Evolutionary conservation across 2,888 invertebrate species (phyloP), one percentile per base, ranked within the genome.

Genomic region (Miltochrista miniata): DNA sequence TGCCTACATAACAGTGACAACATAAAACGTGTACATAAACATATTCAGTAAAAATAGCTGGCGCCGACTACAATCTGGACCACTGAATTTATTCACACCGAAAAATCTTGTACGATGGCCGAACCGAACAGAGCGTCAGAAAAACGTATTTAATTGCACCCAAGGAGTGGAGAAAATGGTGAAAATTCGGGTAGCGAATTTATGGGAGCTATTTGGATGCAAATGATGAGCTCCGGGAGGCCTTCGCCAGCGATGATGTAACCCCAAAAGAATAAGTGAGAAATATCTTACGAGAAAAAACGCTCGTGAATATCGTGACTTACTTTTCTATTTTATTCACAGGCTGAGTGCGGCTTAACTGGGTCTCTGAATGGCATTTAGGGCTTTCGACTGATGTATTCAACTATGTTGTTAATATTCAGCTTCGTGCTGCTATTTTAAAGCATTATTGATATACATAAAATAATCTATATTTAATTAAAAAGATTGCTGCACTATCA

Each of bases 181-280:
- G 87, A 88, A 87, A 88, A 90, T 89, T 90, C 84, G 89, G 85
- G 86, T 85, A 83, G 85, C 84, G 87, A 90, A 90, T 90, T 90
- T 90, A 90, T 89, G 86, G 86, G 81, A 88, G 88, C 89, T 87
- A 89, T 90, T 90, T 90, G 86, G 86, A 90, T 90, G 90, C 90
- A 90, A 90, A 90, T 90, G 88, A 89, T 87, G 88, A 89, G 86
- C 87, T 85, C 78, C 70, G 72, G 72, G 83, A 77, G 74, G 82
- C 81, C 83, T 75, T 72, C 80, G 76, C 74, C 76, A 79, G 77
- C 75, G 82, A 79, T 81, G 81, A 75, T 77, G 77, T 85, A 83
- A 83, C 83, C 84, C 83, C 85, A 78, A 85, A 87, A 89, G 88
- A 87, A 87, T 89, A 90, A 87, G 87, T 84, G 87, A 85, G 87